These are phyloP conservation scores for Rotaria macrura DNA, from an alignment of 2,888 invertebrate species.

Conservation along the genomic window DNA sequence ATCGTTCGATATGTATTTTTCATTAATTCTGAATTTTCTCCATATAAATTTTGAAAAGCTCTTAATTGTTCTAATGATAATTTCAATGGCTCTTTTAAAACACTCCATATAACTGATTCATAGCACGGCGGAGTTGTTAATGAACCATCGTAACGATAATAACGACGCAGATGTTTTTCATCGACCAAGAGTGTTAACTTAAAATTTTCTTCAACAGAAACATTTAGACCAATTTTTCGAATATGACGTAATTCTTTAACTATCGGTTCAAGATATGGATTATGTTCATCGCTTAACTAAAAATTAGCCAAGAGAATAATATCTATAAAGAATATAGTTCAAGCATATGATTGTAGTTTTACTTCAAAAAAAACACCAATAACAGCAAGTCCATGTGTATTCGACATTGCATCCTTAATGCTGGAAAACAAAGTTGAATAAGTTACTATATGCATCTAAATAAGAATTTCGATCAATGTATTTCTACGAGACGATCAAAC, in stretches of 20 bases:
- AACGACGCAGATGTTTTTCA: neutral
- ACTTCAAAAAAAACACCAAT: neutral
- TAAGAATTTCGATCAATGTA: too few species aligned
- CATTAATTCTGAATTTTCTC: neutral
- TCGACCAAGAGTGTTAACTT: neutral
- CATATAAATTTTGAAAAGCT: neutral
- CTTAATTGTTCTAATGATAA: neutral
- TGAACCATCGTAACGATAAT: constrained; percentile 13
- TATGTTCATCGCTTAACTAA: neutral
- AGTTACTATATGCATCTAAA: neutral
- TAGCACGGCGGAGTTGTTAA: neutral
- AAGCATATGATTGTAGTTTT: neutral
- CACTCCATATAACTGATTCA: neutral
- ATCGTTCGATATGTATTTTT: neutral
- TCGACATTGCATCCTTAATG: neutral
- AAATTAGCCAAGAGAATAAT: neutral
- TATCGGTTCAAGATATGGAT: neutral
- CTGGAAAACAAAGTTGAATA: neutral
- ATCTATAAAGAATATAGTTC: too few species aligned
- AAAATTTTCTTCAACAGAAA: neutral
- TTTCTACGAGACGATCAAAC: too few species aligned
- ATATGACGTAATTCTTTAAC: neutral
- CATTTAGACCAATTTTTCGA: neutral
- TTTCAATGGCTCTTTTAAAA: neutral
- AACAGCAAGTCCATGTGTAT: neutral